These are phyloP conservation scores for Anser cygnoides DNA, from an alignment of 2,113 vertebrate genomes.

Conservation along the genomic window DNA sequence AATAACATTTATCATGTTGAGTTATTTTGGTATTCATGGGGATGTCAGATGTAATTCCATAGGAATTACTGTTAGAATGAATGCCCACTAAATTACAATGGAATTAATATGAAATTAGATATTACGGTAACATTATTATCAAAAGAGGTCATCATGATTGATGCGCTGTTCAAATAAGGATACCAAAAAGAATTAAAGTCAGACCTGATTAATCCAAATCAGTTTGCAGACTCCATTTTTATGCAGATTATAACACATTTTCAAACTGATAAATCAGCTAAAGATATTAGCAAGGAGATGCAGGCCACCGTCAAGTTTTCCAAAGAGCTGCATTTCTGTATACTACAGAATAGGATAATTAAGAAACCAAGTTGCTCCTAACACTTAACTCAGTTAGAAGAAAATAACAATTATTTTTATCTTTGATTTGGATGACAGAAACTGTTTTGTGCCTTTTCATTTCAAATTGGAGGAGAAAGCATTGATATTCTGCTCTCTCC, in stretches of 20 bases:
- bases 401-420: not conserved
- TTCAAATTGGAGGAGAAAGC: not conserved
- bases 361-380: not conserved
- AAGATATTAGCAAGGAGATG: not conserved
- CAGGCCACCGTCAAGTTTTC: slow-evolving; percentile 26
- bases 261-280: slow-evolving; percentile 69
- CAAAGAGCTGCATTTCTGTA: not conserved
- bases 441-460: not conserved
- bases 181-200: slow-evolving; percentile 72
- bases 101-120: slow-evolving; percentile 79
- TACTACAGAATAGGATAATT: not conserved
- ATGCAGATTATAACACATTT: slow-evolving; percentile 71
- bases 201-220: slow-evolving; percentile 72
- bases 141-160: slow-evolving; percentile 74
- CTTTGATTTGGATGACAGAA: not conserved
- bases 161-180: slow-evolving; percentile 71
- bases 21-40: slow-evolving; percentile 68
- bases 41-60: slow-evolving; percentile 68
- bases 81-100: slow-evolving; percentile 71
- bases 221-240: slow-evolving; percentile 70
- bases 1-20: slow-evolving; percentile 64
- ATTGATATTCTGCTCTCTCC: not conserved
- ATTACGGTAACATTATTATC: slow-evolving; percentile 76
- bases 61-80: slow-evolving; percentile 73
- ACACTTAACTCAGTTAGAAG: not conserved